These are phyloP conservation scores for Drosophila jambulina DNA, from an alignment of 1,140 invertebrate species.

Conservation along the genomic window DNA sequence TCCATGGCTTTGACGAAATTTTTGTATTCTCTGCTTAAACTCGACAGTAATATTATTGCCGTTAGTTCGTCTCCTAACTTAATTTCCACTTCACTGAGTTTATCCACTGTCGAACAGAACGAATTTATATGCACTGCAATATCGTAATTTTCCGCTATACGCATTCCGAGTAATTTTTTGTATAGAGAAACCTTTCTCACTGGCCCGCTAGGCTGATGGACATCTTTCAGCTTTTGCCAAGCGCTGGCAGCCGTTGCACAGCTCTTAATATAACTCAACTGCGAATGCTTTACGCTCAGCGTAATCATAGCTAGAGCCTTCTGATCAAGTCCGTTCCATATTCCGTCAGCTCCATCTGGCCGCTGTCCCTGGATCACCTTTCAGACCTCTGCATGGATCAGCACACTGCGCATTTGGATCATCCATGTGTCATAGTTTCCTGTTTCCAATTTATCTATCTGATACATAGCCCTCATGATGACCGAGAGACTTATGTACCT, in stretches of 20 bases:
- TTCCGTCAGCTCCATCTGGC: no score
- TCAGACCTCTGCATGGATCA: no score
- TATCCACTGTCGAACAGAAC: not conserved
- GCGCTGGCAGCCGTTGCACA: not conserved
- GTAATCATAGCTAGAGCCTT: not conserved
- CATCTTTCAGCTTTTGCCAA: not conserved
- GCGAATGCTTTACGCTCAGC: not conserved
- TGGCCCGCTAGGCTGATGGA: not conserved
- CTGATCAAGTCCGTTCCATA: not conserved
- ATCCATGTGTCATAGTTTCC: no score
- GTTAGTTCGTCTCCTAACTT: not conserved
- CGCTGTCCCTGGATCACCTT: no score
- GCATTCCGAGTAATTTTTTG: not conserved
- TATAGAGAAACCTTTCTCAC: not conserved
- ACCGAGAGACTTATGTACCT: no score
- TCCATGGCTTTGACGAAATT: conserved; percentile 1
- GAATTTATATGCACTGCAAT: not conserved
- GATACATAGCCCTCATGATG: no score
- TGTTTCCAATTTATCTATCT: no score
- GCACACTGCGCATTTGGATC: no score
- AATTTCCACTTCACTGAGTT: not conserved
- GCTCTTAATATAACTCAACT: no score
- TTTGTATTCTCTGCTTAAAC: not conserved
- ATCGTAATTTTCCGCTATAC: not conserved
- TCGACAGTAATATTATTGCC: not conserved